phyloP scores from a whole-genome alignment of 2,113 vertebrate species.

The Myodes glareolus region DNA sequence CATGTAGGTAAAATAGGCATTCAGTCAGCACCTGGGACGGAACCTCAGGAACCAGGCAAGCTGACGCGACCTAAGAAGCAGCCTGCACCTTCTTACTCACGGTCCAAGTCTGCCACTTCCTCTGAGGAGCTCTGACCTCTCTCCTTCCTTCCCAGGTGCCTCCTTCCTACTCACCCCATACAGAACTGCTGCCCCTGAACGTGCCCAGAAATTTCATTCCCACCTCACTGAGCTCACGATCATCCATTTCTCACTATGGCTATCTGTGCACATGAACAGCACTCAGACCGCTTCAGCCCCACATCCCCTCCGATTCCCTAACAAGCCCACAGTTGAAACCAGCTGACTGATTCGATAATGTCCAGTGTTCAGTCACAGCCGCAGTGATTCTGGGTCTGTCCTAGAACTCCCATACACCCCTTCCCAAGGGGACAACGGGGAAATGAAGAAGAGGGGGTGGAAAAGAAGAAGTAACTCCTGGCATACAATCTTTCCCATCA shows the following conservation, averaged over 20 bases:
- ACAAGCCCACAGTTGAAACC: neutral
- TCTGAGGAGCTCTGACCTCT: neutral
- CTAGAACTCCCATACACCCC: neutral
- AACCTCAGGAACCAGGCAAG: neutral
- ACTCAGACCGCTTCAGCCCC: neutral
- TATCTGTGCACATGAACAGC: neutral
- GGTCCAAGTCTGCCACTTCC: neutral
- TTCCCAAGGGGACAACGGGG: neutral
- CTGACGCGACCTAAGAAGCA: neutral
- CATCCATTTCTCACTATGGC: neutral
- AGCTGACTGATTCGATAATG: neutral
- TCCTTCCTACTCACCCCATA: neutral
- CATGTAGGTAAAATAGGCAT: neutral
- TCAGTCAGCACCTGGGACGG: neutral
- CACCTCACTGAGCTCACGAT: neutral
- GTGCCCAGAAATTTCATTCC: neutral
- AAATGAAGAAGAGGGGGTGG: neutral
- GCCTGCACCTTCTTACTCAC: neutral
- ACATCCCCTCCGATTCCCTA: neutral
- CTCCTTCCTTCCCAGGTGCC: neutral
- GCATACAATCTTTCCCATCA: neutral
- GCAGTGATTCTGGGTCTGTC: neutral
- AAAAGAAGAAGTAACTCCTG: neutral
- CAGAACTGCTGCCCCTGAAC: neutral
- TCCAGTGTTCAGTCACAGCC: neutral